Evolutionary conservation across 1,140 invertebrate genomes (phyloP), one percentile per base, ranked within the genome.

Genomic region (Homarus americanus): DNA sequence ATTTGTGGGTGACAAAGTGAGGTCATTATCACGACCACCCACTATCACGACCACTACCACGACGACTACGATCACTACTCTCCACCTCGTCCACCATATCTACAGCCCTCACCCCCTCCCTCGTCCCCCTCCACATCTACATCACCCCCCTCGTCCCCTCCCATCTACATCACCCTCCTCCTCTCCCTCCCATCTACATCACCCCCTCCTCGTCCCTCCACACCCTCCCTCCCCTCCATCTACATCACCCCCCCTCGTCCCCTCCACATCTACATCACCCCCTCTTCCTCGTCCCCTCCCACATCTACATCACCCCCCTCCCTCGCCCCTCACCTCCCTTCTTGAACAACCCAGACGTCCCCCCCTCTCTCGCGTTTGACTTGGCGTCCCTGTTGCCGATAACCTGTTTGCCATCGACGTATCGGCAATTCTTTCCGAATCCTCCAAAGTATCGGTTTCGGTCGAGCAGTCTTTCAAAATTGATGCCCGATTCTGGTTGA

Each of bases 401-500:
- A 87, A 76, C 75, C 85, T 66, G 53, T 78, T 79, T 87, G 84
- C 40, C 73, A 86, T 86, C 84, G 84, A 86, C 84, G 84, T 86
- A 86, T 86, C 73, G 84, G 84, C 84, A 86, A 58, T 87, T 78
- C 73, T 87, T 87, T 87, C 85, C 75, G 36, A 87, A 87, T 58
- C 75, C 83, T 75, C 38, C 83, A 75, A 58, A 79, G 85, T 66
- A 78, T 79, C 85, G 75, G 53, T 36, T 78, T 63, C 79, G 73
- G 73, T 49, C 38, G 34, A 32, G 34, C 32, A 28, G 49, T 34
- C 9, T 75, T 75, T 78, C 32, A 73, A 53, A 40, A 85, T 36
- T 63, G 58, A 69, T 40, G 36, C 38, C 82, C 82, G 63, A 84
- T 69, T 72, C 82, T 40, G 58, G 53, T 36, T 32, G 85, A 87